Conservation (phyloP, 2,797 vertebrate genomes). For the Harpagifer antarcticus region DNA sequence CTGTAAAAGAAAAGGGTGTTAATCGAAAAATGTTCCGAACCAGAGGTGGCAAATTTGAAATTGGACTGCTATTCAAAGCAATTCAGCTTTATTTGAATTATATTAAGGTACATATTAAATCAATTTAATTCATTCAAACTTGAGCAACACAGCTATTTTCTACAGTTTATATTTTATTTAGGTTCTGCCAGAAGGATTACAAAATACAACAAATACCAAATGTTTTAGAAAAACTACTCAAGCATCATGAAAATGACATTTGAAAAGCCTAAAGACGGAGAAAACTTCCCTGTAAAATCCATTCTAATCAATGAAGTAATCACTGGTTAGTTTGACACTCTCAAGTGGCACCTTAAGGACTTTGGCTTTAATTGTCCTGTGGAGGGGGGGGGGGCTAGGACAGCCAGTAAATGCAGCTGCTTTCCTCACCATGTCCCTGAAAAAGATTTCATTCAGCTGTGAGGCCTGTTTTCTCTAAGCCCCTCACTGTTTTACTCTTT, state of each 20-base stretch:
- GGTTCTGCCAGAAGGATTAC: conserved; percentile 31
- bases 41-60: too few relatives aligned
- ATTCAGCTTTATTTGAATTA: background rate
- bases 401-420: conserved; percentile 44
- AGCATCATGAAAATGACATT: conserved; percentile 36
- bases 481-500: conserved; percentile 15
- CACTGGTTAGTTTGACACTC: conserved; percentile 37
- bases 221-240: conserved; percentile 27
- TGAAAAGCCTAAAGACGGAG: conserved; percentile 32
- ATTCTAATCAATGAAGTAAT: conserved; percentile 55
- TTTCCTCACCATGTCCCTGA: conserved; percentile 39
- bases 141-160: background rate
- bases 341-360: conserved; percentile 50
- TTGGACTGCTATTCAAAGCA: too few relatives aligned
- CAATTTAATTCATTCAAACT: background rate
- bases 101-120: conserved; percentile 5
- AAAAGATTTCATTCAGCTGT: conserved; percentile 56
- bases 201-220: conserved; percentile 34
- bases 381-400: conserved; percentile 6
- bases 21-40: too few relatives aligned
- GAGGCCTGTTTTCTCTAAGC: conserved; percentile 18
- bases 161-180: conserved; percentile 27
- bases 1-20: background rate
- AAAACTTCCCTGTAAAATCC: conserved; percentile 39
- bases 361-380: conserved; percentile 48